Evolutionary conservation across 23 tunicate genomes (phyloP).

Genomic region (Clavelina lepadiformis): DNA sequence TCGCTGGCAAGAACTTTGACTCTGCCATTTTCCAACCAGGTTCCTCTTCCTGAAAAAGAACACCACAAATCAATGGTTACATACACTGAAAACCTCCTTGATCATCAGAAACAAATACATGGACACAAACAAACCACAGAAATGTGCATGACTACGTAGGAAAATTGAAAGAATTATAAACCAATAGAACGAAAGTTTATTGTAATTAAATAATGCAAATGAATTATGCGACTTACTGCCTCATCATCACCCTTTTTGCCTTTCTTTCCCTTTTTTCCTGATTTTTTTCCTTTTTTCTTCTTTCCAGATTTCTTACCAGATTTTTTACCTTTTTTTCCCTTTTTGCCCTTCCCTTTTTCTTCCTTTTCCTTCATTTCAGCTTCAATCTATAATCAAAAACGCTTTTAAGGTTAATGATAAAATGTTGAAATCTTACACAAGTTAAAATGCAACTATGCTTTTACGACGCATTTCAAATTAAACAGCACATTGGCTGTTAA

Average conservation of each 20-base stretch:
- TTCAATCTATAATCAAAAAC: conserved; percentile 66
- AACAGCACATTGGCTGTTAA: too few species aligned
- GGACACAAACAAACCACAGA: too few species aligned
- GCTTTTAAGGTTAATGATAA: too few species aligned
- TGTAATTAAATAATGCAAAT: too few species aligned
- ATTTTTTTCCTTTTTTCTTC: conserved; percentile 78
- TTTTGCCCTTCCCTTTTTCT: conserved; percentile 74
- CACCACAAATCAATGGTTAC: too few species aligned
- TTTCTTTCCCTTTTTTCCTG: conserved; percentile 92
- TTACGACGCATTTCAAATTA: too few species aligned
- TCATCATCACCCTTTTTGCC: conserved; percentile 90
- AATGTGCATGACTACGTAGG: too few species aligned
- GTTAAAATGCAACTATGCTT: too few species aligned
- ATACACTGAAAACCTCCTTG: too few species aligned
- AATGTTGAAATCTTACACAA: too few species aligned
- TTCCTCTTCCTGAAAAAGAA: conserved; percentile 69
- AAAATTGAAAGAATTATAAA: neutral
- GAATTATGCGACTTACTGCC: conserved; percentile 38
- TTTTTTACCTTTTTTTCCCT: conserved; percentile 74
- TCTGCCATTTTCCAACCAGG: conserved; percentile 98
- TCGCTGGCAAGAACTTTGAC: conserved; percentile 70
- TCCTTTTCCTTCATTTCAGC: conserved; percentile 87
- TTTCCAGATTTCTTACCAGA: conserved; percentile 71
- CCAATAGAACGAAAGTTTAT: too few species aligned
- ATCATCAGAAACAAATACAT: too few species aligned